Evolutionary conservation across 2,888 invertebrate species (phyloP).

Genomic region (Doris montereyensis): DNA sequence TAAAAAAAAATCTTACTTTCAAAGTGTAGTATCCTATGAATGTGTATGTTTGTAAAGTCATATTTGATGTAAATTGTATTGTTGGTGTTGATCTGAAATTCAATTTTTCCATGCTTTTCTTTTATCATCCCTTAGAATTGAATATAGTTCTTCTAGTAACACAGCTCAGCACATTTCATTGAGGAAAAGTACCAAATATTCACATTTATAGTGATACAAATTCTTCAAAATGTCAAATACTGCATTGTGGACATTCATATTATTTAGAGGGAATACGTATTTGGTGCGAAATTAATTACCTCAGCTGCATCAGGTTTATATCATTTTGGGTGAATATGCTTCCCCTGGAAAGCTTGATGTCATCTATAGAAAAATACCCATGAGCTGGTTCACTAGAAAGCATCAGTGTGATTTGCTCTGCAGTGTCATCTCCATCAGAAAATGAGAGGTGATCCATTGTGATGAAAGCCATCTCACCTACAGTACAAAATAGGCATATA

Average conservation of each 20-base stretch:
- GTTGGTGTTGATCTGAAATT: no score
- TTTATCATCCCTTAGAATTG: no score
- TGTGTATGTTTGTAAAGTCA: no score
- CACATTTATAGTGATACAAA: not conserved
- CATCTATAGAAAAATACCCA: slow-evolving; percentile 55
- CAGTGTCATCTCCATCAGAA: slow-evolving; percentile 56
- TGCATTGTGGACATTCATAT: not conserved
- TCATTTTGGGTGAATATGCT: slow-evolving; percentile 61
- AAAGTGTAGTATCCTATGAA: no score
- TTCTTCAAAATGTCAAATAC: not conserved
- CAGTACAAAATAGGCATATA: slow-evolving; percentile 33
- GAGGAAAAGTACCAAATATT: not conserved
- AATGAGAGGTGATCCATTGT: slow-evolving; percentile 56
- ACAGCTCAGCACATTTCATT: not conserved
- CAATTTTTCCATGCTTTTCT: no score
- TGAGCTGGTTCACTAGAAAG: slow-evolving; percentile 51
- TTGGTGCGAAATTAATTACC: slow-evolving; percentile 46
- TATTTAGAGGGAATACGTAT: not conserved
- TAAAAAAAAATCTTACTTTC: no score
- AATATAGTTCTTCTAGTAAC: no score
- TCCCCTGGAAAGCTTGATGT: slow-evolving; percentile 49
- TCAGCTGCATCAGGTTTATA: slow-evolving; percentile 57
- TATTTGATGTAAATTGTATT: no score
- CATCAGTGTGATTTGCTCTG: slow-evolving; percentile 52
- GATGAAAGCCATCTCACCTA: slow-evolving; percentile 56